phyloP scores from a whole-genome alignment of 2,888 invertebrate genomes.

The Hirtodrosophila trivittata region DNA sequence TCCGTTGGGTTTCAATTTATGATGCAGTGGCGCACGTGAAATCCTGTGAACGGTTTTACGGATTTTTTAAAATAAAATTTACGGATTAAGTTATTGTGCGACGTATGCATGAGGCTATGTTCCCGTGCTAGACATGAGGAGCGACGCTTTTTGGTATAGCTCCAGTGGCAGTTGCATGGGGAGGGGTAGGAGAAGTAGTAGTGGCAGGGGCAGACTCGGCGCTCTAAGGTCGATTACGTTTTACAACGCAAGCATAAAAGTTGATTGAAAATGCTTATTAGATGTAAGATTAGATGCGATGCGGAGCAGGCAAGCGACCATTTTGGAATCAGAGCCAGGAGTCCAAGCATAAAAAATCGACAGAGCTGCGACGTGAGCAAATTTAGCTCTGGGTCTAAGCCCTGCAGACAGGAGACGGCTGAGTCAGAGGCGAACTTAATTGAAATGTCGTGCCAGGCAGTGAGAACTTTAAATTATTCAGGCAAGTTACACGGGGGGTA shows the following conservation, averaged over 20 bases:
- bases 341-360: constrained; percentile 72
- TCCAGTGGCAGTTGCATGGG: neutral
- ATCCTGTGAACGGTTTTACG: constrained; percentile 72
- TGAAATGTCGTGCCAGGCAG: constrained; percentile 68
- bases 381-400: constrained; percentile 55
- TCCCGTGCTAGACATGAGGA: constrained; percentile 23
- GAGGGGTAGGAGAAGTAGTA: constrained; percentile 1
- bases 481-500: neutral
- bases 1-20: constrained; percentile 74
- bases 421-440: constrained; percentile 56
- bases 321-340: constrained; percentile 61
- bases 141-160: too few relatives aligned
- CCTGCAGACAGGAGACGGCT: neutral
- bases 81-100: constrained; percentile 82
- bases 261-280: constrained; percentile 84
- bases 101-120: constrained; percentile 36
- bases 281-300: constrained; percentile 83
- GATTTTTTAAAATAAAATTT: constrained; percentile 79
- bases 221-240: constrained; percentile 76
- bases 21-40: constrained; percentile 53
- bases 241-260: constrained; percentile 81
- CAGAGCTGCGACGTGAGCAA: constrained; percentile 77
- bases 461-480: constrained; percentile 51
- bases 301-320: constrained; percentile 51
- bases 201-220: constrained; percentile 21